These are phyloP conservation scores for Pterois miles DNA, from an alignment of 2,797 vertebrate genomes.

Conservation along the genomic window DNA sequence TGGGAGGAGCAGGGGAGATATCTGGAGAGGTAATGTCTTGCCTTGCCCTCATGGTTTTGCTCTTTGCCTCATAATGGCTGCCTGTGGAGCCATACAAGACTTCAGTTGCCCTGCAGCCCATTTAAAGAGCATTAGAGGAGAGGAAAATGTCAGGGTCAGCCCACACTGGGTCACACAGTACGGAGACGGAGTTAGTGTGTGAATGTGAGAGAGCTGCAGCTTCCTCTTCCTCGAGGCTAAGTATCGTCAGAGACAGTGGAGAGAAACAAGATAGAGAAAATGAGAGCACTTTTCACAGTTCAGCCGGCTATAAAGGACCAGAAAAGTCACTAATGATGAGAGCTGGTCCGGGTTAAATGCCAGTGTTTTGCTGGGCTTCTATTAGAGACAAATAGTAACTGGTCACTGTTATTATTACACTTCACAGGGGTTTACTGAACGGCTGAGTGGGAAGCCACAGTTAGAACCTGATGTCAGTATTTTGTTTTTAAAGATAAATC, in stretches of 20 bases:
- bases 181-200: neutral
- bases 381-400: constrained; percentile 8
- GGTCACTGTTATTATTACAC: constrained; percentile 2
- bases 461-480: neutral
- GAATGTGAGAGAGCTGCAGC: neutral
- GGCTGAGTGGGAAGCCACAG: neutral
- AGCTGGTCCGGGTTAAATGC: constrained; percentile 36
- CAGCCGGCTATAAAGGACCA: neutral
- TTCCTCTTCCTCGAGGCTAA: constrained; percentile 16
- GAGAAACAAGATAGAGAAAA: constrained; percentile 11
- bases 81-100: constrained; percentile 53
- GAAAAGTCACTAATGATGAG: constrained; percentile 8
- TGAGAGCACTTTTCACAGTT: constrained; percentile 9
- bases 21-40: constrained; percentile 41
- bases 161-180: constrained; percentile 36
- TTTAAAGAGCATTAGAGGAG: constrained; percentile 69
- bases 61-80: constrained; percentile 60
- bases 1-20: neutral
- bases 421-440: constrained; percentile 1
- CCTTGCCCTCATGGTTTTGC: constrained; percentile 48
- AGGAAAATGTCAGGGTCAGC: constrained; percentile 58
- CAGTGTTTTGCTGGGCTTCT: neutral
- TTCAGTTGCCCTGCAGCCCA: constrained; percentile 51
- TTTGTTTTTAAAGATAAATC: neutral
- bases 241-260: constrained; percentile 5